A percentile compares a stretch with the other conserved stretches of the same genome.
These are phyloP conservation scores for Anseranas semipalmata DNA, from an alignment of 2,113 vertebrate species.

Conservation along the genomic window DNA sequence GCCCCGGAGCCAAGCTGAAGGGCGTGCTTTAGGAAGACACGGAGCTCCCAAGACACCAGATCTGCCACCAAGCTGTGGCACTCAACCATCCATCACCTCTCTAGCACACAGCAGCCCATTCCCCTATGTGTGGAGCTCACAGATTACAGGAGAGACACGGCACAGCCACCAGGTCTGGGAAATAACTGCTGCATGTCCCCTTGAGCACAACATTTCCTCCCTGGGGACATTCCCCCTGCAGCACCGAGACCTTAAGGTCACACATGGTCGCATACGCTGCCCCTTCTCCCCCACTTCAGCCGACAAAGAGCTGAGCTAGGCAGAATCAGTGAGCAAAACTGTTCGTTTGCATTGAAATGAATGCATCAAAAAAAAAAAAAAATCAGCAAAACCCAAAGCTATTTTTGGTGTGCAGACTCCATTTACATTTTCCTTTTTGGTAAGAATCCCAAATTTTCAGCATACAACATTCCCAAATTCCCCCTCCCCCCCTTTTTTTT, in stretches of 20 bases:
- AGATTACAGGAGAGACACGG: accelerated
- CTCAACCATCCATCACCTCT: background rate
- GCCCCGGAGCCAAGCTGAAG: background rate
- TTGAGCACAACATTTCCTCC: background rate
- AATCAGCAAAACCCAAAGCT: conserved; percentile 52
- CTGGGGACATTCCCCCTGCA: background rate
- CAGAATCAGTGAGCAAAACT: background rate
- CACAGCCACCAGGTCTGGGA: background rate
- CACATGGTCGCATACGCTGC: background rate
- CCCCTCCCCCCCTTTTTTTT: background rate
- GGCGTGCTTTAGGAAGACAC: background rate
- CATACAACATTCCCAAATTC: conserved; percentile 40
- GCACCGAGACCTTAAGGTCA: background rate
- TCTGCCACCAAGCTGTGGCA: background rate
- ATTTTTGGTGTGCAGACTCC: conserved; percentile 58
- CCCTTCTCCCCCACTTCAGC: background rate
- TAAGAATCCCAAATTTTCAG: conserved; percentile 49
- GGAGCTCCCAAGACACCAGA: background rate
- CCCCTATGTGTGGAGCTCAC: background rate
- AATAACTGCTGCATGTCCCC: background rate
- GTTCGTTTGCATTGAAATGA: background rate
- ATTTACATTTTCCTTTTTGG: conserved; percentile 61
- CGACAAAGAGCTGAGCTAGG: conserved; percentile 15
- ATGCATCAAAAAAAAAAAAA: background rate
- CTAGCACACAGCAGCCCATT: background rate